Conservation (phyloP, 2,797 vertebrate genomes). For the Siniperca undulata region DNA sequence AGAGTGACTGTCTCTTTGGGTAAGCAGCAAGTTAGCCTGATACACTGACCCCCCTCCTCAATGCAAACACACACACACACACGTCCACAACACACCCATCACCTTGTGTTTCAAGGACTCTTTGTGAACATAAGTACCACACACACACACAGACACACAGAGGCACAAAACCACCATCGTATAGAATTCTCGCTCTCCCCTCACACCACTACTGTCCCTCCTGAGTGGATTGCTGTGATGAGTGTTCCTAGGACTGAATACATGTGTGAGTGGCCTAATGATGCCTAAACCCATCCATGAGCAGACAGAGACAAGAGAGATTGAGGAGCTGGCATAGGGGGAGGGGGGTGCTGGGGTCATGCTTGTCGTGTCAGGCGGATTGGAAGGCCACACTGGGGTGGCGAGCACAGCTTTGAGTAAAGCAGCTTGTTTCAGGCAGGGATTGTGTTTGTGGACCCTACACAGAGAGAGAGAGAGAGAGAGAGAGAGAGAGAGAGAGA, state of each 20-base stretch:
- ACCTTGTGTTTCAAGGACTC: constrained; percentile 63
- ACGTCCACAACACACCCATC: constrained; percentile 49
- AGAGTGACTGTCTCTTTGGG: constrained; percentile 31
- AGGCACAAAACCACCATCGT: constrained; percentile 18
- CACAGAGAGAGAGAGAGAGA: constrained; percentile 42
- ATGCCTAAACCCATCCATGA: constrained; percentile 69
- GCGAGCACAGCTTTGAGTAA: constrained; percentile 76
- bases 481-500: constrained; percentile 19
- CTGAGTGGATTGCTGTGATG: constrained; percentile 68
- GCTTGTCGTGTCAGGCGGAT: constrained; percentile 79
- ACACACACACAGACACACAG: constrained; percentile 20
- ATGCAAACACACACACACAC: constrained; percentile 26
- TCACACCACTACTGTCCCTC: constrained; percentile 43
- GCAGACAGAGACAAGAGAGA: constrained; percentile 34
- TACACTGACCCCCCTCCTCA: constrained; percentile 17
- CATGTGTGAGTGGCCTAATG: constrained; percentile 82
- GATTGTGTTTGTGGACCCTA: constrained; percentile 77
- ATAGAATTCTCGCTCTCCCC: constrained; percentile 42
- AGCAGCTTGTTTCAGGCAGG: constrained; percentile 84
- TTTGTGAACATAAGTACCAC: constrained; percentile 54
- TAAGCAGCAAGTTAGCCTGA: constrained; percentile 34
- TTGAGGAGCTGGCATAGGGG: constrained; percentile 11
- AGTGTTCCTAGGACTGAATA: constrained; percentile 74
- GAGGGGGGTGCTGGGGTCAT: constrained; percentile 47
- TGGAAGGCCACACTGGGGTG: constrained; percentile 72